These are phyloP conservation scores for Tetramorium bicarinatum DNA, from an alignment of 2,888 invertebrate genomes.

Conservation along the genomic window DNA sequence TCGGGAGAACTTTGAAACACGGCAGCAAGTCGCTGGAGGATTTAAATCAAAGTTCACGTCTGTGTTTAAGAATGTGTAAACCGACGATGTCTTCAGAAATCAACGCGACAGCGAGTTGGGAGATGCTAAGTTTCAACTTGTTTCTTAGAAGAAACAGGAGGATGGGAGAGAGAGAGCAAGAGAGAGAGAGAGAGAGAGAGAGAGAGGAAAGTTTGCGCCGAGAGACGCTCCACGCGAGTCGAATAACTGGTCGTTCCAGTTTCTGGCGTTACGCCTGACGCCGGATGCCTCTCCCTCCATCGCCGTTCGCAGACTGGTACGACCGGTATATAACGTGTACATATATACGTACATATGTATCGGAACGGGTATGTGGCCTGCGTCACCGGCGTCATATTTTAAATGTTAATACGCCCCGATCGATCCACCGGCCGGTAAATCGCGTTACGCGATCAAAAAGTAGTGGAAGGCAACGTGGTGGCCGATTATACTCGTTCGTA, in stretches of 20 bases:
- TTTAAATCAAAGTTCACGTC: conserved; percentile 15
- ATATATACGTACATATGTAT: conserved; percentile 1
- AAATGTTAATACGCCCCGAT: conserved; percentile 49
- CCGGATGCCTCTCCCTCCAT: conserved; percentile 59
- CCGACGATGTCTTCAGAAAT: conserved; percentile 35
- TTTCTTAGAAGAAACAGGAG: conserved; percentile 32
- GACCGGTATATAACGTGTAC: conserved; percentile 52
- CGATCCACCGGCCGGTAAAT: conserved; percentile 50
- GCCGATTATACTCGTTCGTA: conserved; percentile 25
- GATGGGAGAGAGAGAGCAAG: background rate
- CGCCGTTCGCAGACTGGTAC: conserved; percentile 28
- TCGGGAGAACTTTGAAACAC: background rate
- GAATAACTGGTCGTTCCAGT: conserved; percentile 78
- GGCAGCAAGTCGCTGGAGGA: conserved; percentile 11
- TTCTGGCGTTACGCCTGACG: conserved; percentile 75
- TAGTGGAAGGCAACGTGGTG: conserved; percentile 6
- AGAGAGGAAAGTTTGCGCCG: conserved; percentile 61
- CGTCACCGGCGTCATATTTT: conserved; percentile 56
- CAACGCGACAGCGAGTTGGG: conserved; percentile 20
- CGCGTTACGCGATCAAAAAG: conserved; percentile 49
- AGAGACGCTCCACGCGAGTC: conserved; percentile 65
- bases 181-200: conserved; percentile 34
- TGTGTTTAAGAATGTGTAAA: conserved; percentile 23
- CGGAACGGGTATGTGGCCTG: conserved; percentile 48
- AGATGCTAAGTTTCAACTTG: conserved; percentile 44